Evolutionary conservation across 1,140 invertebrate species (phyloP).

Genomic region (Drosophila sturtevanti): DNA sequence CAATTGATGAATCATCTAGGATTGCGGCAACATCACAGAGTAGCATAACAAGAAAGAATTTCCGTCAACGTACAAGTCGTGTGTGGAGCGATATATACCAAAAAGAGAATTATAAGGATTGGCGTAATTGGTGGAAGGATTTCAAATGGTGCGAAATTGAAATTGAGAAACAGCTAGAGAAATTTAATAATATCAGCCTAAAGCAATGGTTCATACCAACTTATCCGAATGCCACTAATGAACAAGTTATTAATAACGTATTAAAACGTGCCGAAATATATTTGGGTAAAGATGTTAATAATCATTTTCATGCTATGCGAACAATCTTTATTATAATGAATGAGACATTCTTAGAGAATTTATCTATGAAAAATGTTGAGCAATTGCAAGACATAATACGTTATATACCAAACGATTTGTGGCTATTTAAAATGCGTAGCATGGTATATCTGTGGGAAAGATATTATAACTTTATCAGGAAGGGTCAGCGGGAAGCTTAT

Average conservation of each 20-base stretch:
- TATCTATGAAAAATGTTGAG: constrained; percentile 9
- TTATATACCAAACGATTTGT: constrained; percentile 45
- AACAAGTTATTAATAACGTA: not conserved
- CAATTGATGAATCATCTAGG: not conserved
- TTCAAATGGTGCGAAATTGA: constrained; percentile 59
- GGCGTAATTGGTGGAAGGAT: constrained; percentile 49
- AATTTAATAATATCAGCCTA: constrained; percentile 22
- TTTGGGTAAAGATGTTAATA: constrained; percentile 17
- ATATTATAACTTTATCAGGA: constrained; percentile 4
- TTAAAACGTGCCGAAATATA: constrained; percentile 17
- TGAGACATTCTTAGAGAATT: constrained; percentile 36
- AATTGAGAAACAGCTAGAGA: constrained; percentile 40
- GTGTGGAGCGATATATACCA: constrained; percentile 38
- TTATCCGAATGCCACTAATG: not conserved
- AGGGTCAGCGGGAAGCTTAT: not conserved
- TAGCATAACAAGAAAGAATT: not conserved
- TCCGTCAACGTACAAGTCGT: not conserved
- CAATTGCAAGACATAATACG: constrained; percentile 55
- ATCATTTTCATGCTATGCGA: constrained; percentile 13
- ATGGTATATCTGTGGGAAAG: constrained; percentile 52
- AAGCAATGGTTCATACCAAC: constrained; percentile 19
- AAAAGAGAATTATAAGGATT: constrained; percentile 43
- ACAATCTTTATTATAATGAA: constrained; percentile 49
- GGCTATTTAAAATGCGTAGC: constrained; percentile 54
- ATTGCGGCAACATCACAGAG: not conserved